These are phyloP conservation scores for Hedya salicella DNA, from an alignment of 2,888 invertebrate genomes.

Conservation along the genomic window DNA sequence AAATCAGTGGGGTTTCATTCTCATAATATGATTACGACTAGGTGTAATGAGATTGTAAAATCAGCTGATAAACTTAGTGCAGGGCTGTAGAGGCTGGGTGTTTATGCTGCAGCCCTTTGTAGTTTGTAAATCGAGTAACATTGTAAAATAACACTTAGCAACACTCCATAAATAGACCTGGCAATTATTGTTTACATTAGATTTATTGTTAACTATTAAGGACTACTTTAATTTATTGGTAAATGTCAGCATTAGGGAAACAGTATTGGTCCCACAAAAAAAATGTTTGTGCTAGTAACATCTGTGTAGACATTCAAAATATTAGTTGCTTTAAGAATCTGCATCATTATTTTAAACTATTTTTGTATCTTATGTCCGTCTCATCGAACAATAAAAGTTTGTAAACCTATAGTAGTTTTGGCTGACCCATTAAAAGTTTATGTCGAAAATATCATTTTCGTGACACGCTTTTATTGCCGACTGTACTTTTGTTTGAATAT, in stretches of 20 bases:
- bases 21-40: conserved; percentile 29
- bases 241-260: conserved; percentile 31
- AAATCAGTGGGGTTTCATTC: conserved; percentile 36
- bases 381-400: conserved; percentile 72
- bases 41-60: conserved; percentile 24
- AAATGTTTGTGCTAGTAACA: conserved; percentile 19
- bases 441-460: too few species aligned
- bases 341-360: conserved; percentile 72
- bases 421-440: not conserved
- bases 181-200: conserved; percentile 41
- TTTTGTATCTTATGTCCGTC: conserved; percentile 79
- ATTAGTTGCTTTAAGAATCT: conserved; percentile 61
- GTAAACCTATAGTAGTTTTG: conserved; percentile 50
- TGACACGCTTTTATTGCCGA: too few species aligned
- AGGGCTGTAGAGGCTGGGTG: conserved; percentile 20
- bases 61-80: conserved; percentile 28
- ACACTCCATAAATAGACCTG: conserved; percentile 38
- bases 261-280: conserved; percentile 34
- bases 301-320: conserved; percentile 46
- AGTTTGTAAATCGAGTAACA: conserved; percentile 27
- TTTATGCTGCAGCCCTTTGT: conserved; percentile 19
- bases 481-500: too few species aligned
- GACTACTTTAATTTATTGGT: conserved; percentile 42
- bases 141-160: conserved; percentile 31
- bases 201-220: conserved; percentile 41